A percentile compares a stretch with the other conserved stretches of the same genome.
These are phyloP conservation scores for Mycalesis mineus DNA, from an alignment of 2,888 invertebrate species.

Conservation along the genomic window DNA sequence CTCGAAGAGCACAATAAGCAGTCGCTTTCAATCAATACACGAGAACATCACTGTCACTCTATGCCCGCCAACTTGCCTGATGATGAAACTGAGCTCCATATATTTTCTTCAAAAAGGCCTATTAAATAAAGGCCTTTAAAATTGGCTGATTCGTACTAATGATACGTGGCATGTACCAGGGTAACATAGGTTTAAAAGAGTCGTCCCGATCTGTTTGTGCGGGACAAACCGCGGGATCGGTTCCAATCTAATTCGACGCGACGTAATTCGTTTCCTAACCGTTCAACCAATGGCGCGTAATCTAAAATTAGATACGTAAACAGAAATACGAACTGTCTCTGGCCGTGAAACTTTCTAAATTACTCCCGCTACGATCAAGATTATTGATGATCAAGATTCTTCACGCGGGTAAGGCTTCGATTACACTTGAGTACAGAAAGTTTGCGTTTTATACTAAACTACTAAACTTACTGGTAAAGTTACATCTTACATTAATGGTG, in stretches of 20 bases:
- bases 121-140: too few species aligned
- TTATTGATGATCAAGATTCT: constrained; percentile 15
- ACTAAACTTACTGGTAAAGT: too few species aligned
- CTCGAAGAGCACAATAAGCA: too few species aligned
- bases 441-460: too few species aligned
- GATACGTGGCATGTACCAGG: neutral
- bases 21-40: too few species aligned
- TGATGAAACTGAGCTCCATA: too few species aligned
- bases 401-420: neutral
- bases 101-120: too few species aligned
- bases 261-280: constrained; percentile 35
- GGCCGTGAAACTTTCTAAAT: constrained; percentile 19
- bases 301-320: constrained; percentile 23
- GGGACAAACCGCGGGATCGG: constrained; percentile 36
- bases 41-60: too few species aligned
- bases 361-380: constrained; percentile 19
- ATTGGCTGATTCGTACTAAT: too few species aligned
- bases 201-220: constrained; percentile 31
- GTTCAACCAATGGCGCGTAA: constrained; percentile 19
- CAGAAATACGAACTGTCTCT: constrained; percentile 16
- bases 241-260: constrained; percentile 39
- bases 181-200: constrained; percentile 25
- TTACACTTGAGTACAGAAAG: too few species aligned
- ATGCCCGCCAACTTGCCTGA: too few species aligned
- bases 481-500: too few species aligned